Percentiles rank a stretch among this genome's conserved stretches.
phyloP scores from a whole-genome alignment of 2,888 invertebrate species.

The Geotrupes spiniger region DNA sequence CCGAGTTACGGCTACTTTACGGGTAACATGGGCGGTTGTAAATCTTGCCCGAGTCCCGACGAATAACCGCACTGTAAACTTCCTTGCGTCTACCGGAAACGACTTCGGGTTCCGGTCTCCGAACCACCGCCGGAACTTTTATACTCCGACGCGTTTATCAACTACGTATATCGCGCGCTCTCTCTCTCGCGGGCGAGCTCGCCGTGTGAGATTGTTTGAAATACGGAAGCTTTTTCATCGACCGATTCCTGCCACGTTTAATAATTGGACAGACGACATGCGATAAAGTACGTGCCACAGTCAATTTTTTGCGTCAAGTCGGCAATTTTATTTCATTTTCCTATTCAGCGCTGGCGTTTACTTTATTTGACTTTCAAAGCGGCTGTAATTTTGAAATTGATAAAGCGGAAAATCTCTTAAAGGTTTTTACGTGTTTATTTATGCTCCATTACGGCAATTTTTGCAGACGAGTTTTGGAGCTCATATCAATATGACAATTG shows the following conservation, averaged over 20 bases:
- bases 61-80: conserved; percentile 34
- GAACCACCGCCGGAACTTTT: conserved; percentile 40
- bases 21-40: conserved; percentile 12
- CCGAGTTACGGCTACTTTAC: conserved; percentile 18
- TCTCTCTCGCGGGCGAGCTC: too few relatives aligned
- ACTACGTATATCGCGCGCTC: conserved; percentile 14
- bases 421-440: too few relatives aligned
- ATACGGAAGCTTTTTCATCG: conserved; percentile 24
- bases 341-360: too few relatives aligned
- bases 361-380: too few relatives aligned
- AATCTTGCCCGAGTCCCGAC: conserved; percentile 23
- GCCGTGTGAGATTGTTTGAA: conserved; percentile 25
- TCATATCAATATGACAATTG: too few relatives aligned
- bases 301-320: too few relatives aligned
- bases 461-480: too few relatives aligned
- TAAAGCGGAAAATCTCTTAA: too few relatives aligned
- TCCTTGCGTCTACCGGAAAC: conserved; percentile 40
- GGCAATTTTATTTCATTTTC: too few relatives aligned
- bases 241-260: conserved; percentile 3
- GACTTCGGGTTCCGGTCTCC: conserved; percentile 40
- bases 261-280: neutral
- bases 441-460: too few relatives aligned
- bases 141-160: conserved; percentile 39
- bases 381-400: too few relatives aligned
- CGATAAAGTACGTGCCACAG: too few relatives aligned